Evolutionary conservation across 1,140 invertebrate genomes (phyloP).

Genomic region (Cheumatopsyche charites): DNA sequence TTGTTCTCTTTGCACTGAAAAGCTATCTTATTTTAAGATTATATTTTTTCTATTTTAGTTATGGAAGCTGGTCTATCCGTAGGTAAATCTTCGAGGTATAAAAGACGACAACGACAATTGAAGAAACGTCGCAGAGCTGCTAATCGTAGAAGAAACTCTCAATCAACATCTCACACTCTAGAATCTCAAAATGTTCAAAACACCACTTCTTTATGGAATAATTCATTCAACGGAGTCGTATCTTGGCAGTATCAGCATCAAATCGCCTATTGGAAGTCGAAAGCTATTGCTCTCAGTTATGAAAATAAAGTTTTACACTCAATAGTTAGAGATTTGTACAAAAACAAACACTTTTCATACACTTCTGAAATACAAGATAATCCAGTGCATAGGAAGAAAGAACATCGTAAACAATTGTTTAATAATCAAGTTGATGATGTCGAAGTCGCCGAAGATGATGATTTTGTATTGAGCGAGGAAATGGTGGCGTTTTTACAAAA

Average conservation of each 20-base stretch:
- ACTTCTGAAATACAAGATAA: constrained; percentile 23
- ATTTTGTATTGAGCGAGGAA: constrained; percentile 69
- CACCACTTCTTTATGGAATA: constrained; percentile 55
- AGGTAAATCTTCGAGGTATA: background rate
- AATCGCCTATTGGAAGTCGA: constrained; percentile 70
- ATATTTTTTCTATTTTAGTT: background rate
- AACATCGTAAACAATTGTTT: background rate
- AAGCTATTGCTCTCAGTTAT: constrained; percentile 66
- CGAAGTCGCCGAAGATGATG: constrained; percentile 50
- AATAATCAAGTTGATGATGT: constrained; percentile 47
- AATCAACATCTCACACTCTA: background rate
- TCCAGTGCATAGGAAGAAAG: background rate
- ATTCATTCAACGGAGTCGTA: constrained; percentile 52
- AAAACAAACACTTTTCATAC: constrained; percentile 51
- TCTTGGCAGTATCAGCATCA: constrained; percentile 64
- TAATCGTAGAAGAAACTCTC: background rate
- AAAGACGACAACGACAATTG: constrained; percentile 2
- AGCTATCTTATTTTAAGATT: too few relatives aligned
- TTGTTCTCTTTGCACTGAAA: too few relatives aligned
- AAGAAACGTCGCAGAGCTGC: constrained; percentile 1
- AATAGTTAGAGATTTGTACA: constrained; percentile 50
- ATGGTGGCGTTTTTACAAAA: constrained; percentile 69
- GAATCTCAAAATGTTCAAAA: constrained; percentile 1
- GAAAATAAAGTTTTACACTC: constrained; percentile 67
- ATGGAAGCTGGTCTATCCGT: background rate